Conservation (phyloP, 2,113 vertebrate species). For the Xiphophorus maculatus region DNA sequence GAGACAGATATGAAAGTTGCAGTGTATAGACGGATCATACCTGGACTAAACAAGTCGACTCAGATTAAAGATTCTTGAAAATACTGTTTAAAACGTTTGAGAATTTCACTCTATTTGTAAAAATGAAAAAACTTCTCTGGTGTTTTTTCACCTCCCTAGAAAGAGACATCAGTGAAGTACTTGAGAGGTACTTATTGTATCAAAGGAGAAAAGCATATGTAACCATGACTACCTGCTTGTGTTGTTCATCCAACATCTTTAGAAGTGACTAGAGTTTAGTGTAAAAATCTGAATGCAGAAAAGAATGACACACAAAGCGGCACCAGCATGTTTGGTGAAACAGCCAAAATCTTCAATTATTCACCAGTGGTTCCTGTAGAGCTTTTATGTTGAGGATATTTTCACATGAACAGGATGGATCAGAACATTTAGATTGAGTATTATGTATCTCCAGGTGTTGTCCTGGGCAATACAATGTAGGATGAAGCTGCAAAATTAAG, state of each 20-base stretch:
- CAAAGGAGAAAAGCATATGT: background rate
- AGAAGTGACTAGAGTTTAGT: background rate
- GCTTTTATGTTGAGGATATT: background rate
- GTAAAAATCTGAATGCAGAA: background rate
- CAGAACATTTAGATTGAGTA: background rate
- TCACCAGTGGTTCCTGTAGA: background rate
- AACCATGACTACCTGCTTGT: background rate
- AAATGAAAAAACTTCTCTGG: no score
- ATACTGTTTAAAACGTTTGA: no score
- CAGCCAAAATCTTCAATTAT: background rate
- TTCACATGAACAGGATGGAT: background rate
- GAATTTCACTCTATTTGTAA: no score
- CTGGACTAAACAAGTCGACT: no score
- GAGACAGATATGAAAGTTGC: no score
- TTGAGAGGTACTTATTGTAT: no score
- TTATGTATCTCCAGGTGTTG: background rate
- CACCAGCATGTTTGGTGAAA: background rate
- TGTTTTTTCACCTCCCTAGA: no score
- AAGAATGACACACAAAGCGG: background rate
- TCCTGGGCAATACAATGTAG: no score
- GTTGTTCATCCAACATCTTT: background rate
- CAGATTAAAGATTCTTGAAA: no score
- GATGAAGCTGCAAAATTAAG: no score
- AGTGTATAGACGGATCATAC: no score
- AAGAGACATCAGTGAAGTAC: no score